These are phyloP conservation scores for Fistularia commersonii DNA, from an alignment of 2,797 vertebrate genomes.

Conservation along the genomic window DNA sequence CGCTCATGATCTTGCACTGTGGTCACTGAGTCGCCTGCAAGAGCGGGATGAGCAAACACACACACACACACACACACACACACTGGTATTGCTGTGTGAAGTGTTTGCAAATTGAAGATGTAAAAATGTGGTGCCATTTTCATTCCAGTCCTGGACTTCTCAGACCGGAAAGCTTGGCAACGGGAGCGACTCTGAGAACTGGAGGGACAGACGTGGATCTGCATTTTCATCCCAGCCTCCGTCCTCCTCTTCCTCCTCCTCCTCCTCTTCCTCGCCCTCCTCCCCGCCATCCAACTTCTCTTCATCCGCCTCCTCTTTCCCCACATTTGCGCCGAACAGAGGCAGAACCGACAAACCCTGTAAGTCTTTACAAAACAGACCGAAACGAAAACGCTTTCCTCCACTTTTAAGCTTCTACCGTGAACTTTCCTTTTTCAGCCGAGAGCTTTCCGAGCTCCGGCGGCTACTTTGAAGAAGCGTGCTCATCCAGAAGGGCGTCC, in stretches of 20 bases:
- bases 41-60: too few species aligned
- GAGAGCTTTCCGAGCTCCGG: slow-evolving; percentile 55
- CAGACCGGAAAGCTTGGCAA: slow-evolving; percentile 58
- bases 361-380: slow-evolving; percentile 39
- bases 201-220: slow-evolving; percentile 76
- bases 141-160: slow-evolving; percentile 52
- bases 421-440: slow-evolving; percentile 45
- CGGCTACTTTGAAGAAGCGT: slow-evolving; percentile 63
- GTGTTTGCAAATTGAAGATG: too few species aligned
- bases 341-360: slow-evolving; percentile 52
- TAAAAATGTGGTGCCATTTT: slow-evolving; percentile 11
- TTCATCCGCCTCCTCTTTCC: slow-evolving; percentile 53
- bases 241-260: slow-evolving; percentile 50
- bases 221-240: slow-evolving; percentile 46
- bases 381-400: neutral
- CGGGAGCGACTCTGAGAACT: slow-evolving; percentile 78
- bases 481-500: slow-evolving; percentile 59
- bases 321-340: slow-evolving; percentile 49
- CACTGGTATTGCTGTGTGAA: too few species aligned
- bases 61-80: too few species aligned
- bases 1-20: too few species aligned
- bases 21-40: too few species aligned
- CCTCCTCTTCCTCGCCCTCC: slow-evolving; percentile 54
- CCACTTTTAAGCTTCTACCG: neutral
- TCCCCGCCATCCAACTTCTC: slow-evolving; percentile 49